Conservation (phyloP, 2,888 invertebrate species). For the Nemurella pictetii region DNA sequence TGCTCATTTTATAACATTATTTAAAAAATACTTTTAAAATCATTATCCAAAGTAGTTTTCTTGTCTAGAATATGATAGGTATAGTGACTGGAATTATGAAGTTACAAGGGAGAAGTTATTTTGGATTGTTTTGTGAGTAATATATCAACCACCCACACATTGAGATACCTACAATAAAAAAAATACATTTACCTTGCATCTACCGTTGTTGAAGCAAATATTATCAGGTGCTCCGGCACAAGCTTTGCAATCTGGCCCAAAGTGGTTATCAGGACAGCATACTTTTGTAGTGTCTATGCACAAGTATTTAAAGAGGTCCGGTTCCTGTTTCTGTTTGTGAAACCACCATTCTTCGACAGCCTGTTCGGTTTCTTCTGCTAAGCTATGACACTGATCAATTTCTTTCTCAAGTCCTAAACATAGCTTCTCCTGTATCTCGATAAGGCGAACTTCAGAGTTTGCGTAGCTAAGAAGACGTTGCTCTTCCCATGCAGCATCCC, state of each 20-base stretch:
- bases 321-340: constrained; percentile 61
- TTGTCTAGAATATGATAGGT: no score
- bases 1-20: not conserved
- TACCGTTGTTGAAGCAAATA: constrained; percentile 82
- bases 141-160: no score
- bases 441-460: constrained; percentile 83
- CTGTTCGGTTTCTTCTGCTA: constrained; percentile 82
- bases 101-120: no score
- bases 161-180: not conserved
- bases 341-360: constrained; percentile 90
- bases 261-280: constrained; percentile 86
- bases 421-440: constrained; percentile 87
- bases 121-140: no score
- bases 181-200: constrained; percentile 59
- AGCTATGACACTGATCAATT: constrained; percentile 76
- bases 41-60: no score
- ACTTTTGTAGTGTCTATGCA: constrained; percentile 76
- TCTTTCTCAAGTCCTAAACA: constrained; percentile 76
- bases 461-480: constrained; percentile 80
- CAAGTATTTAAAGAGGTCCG: constrained; percentile 71
- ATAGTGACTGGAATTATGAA: no score
- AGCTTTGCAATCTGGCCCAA: constrained; percentile 76
- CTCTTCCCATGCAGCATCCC: constrained; percentile 93
- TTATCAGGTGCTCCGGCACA: constrained; percentile 75
- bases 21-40: no score